These are phyloP conservation scores for Caenorhabditis angaria DNA, from an alignment of 2,888 invertebrate genomes.

Conservation along the genomic window DNA sequence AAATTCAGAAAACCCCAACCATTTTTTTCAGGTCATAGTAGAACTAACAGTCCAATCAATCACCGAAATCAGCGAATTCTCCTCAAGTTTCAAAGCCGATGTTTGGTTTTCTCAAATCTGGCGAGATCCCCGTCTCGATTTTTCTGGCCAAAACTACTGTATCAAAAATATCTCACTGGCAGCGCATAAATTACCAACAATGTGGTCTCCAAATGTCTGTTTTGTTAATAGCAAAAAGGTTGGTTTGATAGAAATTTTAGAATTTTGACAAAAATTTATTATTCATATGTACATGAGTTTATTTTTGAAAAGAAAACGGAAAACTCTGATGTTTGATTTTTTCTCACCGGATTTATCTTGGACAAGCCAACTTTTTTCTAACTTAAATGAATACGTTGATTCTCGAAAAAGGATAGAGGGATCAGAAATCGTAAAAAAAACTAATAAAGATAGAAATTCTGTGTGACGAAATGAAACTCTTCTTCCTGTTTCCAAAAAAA, in stretches of 20 bases:
- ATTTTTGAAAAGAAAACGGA: neutral
- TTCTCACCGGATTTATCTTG: too few relatives aligned
- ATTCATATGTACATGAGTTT: neutral
- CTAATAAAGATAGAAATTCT: neutral
- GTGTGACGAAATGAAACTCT: neutral
- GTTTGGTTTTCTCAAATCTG: conserved; percentile 72
- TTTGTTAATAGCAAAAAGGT: conserved; percentile 72
- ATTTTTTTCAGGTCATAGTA: conserved; percentile 60
- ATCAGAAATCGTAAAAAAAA: too few relatives aligned
- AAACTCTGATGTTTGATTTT: too few relatives aligned
- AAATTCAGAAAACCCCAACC: too few relatives aligned
- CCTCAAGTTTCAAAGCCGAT: conserved; percentile 70
- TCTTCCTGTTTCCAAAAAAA: neutral
- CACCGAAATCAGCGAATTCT: conserved; percentile 70
- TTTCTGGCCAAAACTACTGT: conserved; percentile 66
- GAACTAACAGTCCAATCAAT: conserved; percentile 71
- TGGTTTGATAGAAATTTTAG: conserved; percentile 8
- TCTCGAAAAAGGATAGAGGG: too few relatives aligned
- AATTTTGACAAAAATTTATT: neutral
- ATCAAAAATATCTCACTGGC: conserved; percentile 69
- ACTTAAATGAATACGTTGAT: too few relatives aligned
- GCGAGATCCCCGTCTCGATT: conserved; percentile 70
- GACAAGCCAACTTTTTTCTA: too few relatives aligned
- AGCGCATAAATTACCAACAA: conserved; percentile 66
- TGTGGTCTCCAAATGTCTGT: conserved; percentile 72